A percentile compares a stretch with the other conserved stretches of the same genome.
Conservation (phyloP, 2,888 invertebrate species). For the Eupeodes luniger region DNA sequence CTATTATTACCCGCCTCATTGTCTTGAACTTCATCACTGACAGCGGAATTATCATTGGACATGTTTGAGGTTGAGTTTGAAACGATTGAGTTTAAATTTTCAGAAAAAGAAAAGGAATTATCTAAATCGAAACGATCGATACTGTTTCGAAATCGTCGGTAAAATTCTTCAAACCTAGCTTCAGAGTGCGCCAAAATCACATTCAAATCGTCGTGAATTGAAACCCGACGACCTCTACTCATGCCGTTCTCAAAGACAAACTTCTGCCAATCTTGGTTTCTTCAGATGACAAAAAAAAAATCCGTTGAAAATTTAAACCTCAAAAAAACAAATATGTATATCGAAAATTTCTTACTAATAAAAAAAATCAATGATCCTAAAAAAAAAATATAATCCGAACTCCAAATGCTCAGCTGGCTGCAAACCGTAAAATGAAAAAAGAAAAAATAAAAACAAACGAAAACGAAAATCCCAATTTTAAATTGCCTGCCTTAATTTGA, state of each 20-base stretch:
- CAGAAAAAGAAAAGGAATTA: background rate
- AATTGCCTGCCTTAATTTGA: background rate
- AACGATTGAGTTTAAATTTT: background rate
- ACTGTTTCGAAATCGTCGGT: background rate
- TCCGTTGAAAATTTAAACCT: background rate
- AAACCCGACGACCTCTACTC: background rate
- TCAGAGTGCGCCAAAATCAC: constrained; percentile 5
- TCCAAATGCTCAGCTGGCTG: background rate
- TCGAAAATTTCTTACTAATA: background rate
- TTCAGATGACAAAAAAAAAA: background rate
- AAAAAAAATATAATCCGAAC: background rate
- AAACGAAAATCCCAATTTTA: background rate
- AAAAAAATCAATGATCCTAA: background rate
- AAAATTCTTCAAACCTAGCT: background rate
- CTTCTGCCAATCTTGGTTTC: background rate
- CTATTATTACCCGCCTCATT: background rate
- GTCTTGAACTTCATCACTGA: background rate
- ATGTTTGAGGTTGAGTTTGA: background rate
- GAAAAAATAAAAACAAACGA: no score
- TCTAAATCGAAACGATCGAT: background rate
- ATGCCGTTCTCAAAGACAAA: background rate
- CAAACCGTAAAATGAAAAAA: background rate
- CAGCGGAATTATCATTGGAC: background rate
- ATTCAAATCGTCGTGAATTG: constrained; percentile 5
- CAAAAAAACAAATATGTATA: background rate